Conservation (phyloP, 2,113 vertebrate genomes). For the Cyanoramphus novaezelandiae region DNA sequence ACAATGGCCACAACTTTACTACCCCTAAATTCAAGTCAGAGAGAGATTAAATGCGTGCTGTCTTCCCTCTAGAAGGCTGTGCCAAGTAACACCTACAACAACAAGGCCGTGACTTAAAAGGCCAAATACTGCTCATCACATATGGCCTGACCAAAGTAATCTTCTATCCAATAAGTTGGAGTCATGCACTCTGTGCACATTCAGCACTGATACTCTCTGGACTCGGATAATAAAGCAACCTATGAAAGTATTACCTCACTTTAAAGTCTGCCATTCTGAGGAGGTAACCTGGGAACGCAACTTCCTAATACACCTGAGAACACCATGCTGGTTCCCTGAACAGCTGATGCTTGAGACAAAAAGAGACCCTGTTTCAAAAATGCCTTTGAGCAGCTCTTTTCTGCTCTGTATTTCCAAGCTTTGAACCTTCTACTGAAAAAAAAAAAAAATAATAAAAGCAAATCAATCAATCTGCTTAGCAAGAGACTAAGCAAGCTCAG, state of each 20-base stretch:
- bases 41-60: not conserved
- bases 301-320: not conserved
- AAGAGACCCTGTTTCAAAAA: not conserved
- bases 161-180: not conserved
- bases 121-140: not conserved
- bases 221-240: not conserved
- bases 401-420: not conserved
- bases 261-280: not conserved
- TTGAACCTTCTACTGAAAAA: not conserved
- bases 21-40: not conserved
- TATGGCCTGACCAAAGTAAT: not conserved
- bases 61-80: not conserved
- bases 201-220: fast-evolving
- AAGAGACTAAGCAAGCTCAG: not conserved
- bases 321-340: not conserved
- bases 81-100: not conserved
- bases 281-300: not conserved
- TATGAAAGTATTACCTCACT: not conserved
- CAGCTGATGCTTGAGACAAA: fast-evolving
- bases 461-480: not conserved
- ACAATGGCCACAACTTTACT: not conserved
- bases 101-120: not conserved
- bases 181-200: not conserved
- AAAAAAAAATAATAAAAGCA: not conserved
- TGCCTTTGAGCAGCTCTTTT: not conserved